Conservation (phyloP, 2,797 vertebrate species). For the Takifugu rubripes region DNA sequence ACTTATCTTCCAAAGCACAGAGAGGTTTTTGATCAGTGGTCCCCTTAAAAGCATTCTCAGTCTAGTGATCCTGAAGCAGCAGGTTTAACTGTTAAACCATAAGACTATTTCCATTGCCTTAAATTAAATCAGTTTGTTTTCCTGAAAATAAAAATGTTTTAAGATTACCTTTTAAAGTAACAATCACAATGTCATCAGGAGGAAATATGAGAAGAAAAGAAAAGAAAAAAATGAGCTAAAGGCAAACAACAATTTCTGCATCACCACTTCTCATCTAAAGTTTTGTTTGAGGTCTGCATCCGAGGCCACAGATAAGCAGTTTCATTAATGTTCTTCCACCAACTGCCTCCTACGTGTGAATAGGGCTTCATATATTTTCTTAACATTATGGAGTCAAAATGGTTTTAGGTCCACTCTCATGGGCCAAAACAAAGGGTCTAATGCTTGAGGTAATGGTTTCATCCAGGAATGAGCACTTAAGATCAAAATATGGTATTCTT, state of each 20-base stretch:
- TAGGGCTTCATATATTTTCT: slow-evolving; percentile 19
- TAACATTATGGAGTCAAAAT: slow-evolving; percentile 23
- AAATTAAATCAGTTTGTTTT: slow-evolving; percentile 19
- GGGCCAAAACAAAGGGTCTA: slow-evolving; percentile 40
- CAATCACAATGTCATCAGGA: slow-evolving; percentile 10
- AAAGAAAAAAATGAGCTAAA: slow-evolving; percentile 26
- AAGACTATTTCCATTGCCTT: slow-evolving; percentile 9
- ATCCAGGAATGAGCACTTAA: slow-evolving; percentile 37
- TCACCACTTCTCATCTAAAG: neutral
- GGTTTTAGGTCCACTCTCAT: slow-evolving; percentile 38
- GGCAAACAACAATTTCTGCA: neutral
- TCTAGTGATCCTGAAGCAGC: neutral
- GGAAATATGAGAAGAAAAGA: slow-evolving; percentile 50
- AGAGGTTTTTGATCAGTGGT: slow-evolving; percentile 9
- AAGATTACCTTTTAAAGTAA: slow-evolving; percentile 56
- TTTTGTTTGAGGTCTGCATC: slow-evolving; percentile 10
- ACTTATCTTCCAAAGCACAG: slow-evolving; percentile 1
- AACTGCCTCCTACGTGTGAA: slow-evolving; percentile 32
- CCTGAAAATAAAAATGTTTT: slow-evolving; percentile 7
- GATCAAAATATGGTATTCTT: slow-evolving; percentile 46
- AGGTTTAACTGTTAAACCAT: slow-evolving; percentile 3
- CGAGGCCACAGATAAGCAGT: slow-evolving; percentile 17
- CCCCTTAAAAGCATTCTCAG: slow-evolving; percentile 9
- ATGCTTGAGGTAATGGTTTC: slow-evolving; percentile 52
- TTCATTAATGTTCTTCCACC: slow-evolving; percentile 21